These are phyloP conservation scores for Taenioides sp. DNA, from an alignment of 2,797 vertebrate species.

Conservation along the genomic window DNA sequence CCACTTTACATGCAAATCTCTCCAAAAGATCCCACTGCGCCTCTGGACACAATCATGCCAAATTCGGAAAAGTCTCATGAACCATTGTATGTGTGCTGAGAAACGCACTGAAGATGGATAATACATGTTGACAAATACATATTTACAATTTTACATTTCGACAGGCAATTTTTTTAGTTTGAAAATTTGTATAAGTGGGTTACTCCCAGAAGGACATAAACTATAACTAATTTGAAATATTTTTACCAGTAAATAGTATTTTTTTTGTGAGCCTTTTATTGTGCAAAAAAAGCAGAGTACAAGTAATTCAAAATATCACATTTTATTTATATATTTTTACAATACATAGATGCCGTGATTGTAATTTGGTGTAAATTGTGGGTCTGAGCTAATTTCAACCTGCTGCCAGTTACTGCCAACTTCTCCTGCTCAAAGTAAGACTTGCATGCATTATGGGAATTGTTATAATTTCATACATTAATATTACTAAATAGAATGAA, in stretches of 20 bases:
- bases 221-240: no score
- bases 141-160: constrained; percentile 4
- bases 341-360: no score
- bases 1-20: constrained; percentile 81
- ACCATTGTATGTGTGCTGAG: constrained; percentile 24
- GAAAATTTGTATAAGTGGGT: background rate
- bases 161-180: background rate
- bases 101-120: constrained; percentile 17
- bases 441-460: background rate
- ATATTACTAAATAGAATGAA: no score
- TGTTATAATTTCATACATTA: background rate
- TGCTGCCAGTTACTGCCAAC: background rate
- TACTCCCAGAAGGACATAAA: background rate
- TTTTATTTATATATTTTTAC: background rate
- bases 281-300: background rate
- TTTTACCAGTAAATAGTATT: no score
- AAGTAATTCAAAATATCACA: background rate
- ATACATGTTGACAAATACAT: constrained; percentile 13
- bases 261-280: no score
- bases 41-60: constrained; percentile 58
- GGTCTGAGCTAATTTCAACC: background rate
- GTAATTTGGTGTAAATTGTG: background rate
- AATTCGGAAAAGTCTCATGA: constrained; percentile 62
- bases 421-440: background rate
- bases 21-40: constrained; percentile 67